Evolutionary conservation across 2,888 invertebrate species (phyloP), one percentile per base, ranked within the genome.

Genomic region (Erebia epiphron): DNA sequence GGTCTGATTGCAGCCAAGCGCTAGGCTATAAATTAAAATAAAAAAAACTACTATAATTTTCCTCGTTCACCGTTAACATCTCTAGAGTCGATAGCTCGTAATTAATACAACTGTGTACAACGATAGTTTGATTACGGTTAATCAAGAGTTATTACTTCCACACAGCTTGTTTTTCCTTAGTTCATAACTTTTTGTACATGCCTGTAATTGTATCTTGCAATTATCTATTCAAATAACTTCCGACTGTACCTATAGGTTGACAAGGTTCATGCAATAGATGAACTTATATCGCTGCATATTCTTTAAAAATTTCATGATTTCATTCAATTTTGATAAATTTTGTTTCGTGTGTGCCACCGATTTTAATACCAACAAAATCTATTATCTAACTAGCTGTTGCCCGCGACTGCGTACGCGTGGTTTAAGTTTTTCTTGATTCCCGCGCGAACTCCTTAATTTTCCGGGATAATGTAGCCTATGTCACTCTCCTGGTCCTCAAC

Each of bases 111-210:
- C 50, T 46, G 9, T 7, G 35, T 26, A 11, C n/a, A 64, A 64
- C 52, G 50, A 64, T 64, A 64, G 64, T 64, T 64, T 64, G 26
- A 64, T 64, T 52, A 64, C 26, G 5, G 26, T 52, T 35, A 64
- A 52, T 64, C 63, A 52, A 50, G 16, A 16, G n/a, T 52, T 52
- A 50, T 64, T 64, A 64, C 11, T 16, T 52, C 50, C n/a, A 16
- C 26, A 9, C 21, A n/a, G 52, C 35, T 52, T 52, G 52, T 52
- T 52, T 64, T 64, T 64, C 1, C 64, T 14, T 49, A 52, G 52
- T 7, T 63, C n/a, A 63, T 50, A 64, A n/a, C 35, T 26, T 64
- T 64, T 63, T 63, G 50, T 52, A 52, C 26, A 26, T 26, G 3
- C 26, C 35, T 35, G 7, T 35, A 35, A 7, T n/a, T 16, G 50